phyloP scores from a whole-genome alignment of 2,888 invertebrate species.

The Lasioglossum figueresi region DNA sequence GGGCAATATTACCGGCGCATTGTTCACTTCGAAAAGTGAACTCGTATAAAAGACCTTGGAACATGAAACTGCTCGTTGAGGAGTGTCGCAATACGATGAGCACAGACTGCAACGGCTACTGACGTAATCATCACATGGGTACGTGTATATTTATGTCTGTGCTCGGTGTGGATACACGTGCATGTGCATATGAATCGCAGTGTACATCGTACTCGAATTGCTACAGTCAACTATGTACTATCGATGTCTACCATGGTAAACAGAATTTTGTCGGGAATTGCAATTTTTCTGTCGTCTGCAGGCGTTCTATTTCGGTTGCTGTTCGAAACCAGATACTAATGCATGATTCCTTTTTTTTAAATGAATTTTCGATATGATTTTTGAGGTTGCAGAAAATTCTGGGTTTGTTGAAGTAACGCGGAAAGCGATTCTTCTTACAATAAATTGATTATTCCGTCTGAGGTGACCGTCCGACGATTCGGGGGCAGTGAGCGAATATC shows the following conservation, averaged over 20 bases:
- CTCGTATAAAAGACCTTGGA: constrained; percentile 64
- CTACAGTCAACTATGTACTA: not conserved
- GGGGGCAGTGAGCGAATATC: constrained; percentile 76
- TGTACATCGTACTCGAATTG: constrained; percentile 24
- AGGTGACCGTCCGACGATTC: constrained; percentile 73
- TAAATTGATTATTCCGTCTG: constrained; percentile 68
- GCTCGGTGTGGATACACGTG: constrained; percentile 28
- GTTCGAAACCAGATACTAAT: not conserved
- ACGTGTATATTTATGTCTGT: constrained; percentile 49
- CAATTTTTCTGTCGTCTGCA: no score
- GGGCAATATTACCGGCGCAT: constrained; percentile 39
- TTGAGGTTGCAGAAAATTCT: not conserved
- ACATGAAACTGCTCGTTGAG: constrained; percentile 64
- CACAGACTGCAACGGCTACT: constrained; percentile 65
- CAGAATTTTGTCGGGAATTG: not conserved
- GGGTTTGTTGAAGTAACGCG: not conserved
- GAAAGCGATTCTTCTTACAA: constrained; percentile 37
- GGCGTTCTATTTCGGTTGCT: not conserved
- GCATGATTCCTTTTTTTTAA: not conserved
- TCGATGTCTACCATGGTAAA: not conserved
- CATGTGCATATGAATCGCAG: constrained; percentile 25
- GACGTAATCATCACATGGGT: constrained; percentile 68
- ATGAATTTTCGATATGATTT: no score
- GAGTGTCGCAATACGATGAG: constrained; percentile 71
- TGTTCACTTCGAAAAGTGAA: constrained; percentile 52